A percentile compares a stretch with the other conserved stretches of the same genome.
phyloP scores from a whole-genome alignment of 1,140 invertebrate genomes.

The Ooceraea biroi region DNA sequence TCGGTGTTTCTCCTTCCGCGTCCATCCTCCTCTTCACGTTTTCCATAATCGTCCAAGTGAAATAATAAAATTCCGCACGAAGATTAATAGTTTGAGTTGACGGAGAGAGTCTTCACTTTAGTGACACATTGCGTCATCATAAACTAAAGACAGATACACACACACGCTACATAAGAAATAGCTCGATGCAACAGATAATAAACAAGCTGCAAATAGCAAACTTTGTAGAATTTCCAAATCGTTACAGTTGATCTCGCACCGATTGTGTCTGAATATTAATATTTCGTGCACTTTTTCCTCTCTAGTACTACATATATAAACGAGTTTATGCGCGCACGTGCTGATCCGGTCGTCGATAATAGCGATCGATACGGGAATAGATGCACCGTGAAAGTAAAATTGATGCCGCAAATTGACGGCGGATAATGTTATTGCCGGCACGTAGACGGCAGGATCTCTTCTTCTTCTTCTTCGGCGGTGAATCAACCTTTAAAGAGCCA shows the following conservation, averaged over 20 bases:
- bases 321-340: slow-evolving; percentile 30
- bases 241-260: background rate
- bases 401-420: slow-evolving; percentile 1
- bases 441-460: slow-evolving; percentile 28
- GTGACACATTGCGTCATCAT: no score
- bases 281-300: background rate
- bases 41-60: background rate
- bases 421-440: slow-evolving; percentile 33
- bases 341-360: slow-evolving; percentile 24
- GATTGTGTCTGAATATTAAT: background rate
- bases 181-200: no score
- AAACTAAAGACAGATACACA: no score
- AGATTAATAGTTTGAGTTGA: no score
- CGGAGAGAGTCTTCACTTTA: no score
- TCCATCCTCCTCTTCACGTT: no score
- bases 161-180: no score
- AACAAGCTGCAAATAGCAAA: no score
- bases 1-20: background rate
- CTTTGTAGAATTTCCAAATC: no score
- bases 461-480: background rate
- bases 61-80: no score
- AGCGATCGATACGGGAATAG: slow-evolving; percentile 35
- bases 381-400: slow-evolving; percentile 55
- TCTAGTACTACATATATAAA: background rate
- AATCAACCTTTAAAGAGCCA: slow-evolving; percentile 64